Evolutionary conservation across 2,888 invertebrate genomes (phyloP).

Genomic region (Entomobrya multifasciata): DNA sequence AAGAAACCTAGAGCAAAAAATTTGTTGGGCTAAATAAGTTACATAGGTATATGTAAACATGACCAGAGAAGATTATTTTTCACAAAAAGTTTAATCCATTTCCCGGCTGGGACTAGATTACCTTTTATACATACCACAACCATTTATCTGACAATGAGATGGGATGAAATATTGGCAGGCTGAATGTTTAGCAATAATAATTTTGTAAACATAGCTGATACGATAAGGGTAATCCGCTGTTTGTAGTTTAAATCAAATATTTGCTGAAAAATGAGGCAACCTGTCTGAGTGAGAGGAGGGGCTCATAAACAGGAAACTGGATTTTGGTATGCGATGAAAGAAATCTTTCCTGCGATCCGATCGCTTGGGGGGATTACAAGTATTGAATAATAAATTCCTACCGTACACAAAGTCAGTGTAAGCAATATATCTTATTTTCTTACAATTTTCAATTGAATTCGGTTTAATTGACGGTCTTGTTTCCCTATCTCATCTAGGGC

Average conservation of each 20-base stretch:
- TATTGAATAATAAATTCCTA: constrained; percentile 37
- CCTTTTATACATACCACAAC: too few species aligned
- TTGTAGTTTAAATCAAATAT: constrained; percentile 45
- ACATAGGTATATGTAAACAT: too few species aligned
- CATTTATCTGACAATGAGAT: background rate
- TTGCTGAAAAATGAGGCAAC: constrained; percentile 25
- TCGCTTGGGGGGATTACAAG: constrained; percentile 39
- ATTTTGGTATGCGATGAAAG: constrained; percentile 42
- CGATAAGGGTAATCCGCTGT: background rate
- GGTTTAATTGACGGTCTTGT: constrained; percentile 28
- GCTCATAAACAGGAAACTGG: background rate
- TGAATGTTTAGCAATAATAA: constrained; percentile 16
- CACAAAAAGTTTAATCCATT: too few species aligned
- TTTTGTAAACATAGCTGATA: constrained; percentile 17
- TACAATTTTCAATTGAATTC: constrained; percentile 39
- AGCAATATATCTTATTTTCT: background rate
- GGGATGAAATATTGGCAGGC: too few species aligned
- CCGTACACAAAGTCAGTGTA: background rate
- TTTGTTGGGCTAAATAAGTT: too few species aligned
- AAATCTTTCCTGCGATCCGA: constrained; percentile 1
- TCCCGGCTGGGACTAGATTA: too few species aligned
- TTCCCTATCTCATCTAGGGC: background rate
- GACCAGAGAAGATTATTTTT: too few species aligned
- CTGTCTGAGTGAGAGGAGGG: constrained; percentile 11
- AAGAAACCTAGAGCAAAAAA: too few species aligned